phyloP scores from a whole-genome alignment of 2,797 vertebrate genomes.

The Morelia viridis region DNA sequence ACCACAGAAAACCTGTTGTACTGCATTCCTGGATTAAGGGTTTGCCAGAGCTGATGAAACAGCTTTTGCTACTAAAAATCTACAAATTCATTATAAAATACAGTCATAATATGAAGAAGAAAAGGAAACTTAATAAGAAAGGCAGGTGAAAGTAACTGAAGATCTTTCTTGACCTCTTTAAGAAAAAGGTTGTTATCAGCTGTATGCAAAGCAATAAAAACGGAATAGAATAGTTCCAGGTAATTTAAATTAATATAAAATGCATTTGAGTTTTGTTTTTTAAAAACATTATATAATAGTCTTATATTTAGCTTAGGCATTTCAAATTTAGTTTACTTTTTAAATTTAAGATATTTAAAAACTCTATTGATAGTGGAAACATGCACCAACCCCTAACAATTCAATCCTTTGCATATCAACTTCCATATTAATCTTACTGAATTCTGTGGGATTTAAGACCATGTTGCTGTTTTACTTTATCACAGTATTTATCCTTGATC shows the following conservation, averaged over 20 bases:
- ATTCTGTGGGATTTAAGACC: too few species aligned
- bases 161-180: neutral
- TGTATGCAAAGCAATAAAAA: neutral
- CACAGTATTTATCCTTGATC: too few species aligned
- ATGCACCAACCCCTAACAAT: too few species aligned
- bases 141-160: neutral
- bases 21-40: neutral
- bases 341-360: neutral
- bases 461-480: too few species aligned
- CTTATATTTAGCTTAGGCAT: neutral
- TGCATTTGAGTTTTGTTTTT: neutral
- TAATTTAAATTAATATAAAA: neutral
- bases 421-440: too few species aligned
- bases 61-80: neutral
- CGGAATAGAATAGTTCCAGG: neutral
- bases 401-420: too few species aligned
- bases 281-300: neutral
- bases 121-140: neutral
- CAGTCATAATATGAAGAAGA: neutral
- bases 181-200: neutral
- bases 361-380: too few species aligned
- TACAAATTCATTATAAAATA: slow-evolving; percentile 9
- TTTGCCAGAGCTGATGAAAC: neutral
- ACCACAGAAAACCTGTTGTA: neutral
- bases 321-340: neutral